Percentiles rank a stretch among this genome's conserved stretches.
phyloP scores from a whole-genome alignment of 1,140 invertebrate species.

The Maniola jurtina region DNA sequence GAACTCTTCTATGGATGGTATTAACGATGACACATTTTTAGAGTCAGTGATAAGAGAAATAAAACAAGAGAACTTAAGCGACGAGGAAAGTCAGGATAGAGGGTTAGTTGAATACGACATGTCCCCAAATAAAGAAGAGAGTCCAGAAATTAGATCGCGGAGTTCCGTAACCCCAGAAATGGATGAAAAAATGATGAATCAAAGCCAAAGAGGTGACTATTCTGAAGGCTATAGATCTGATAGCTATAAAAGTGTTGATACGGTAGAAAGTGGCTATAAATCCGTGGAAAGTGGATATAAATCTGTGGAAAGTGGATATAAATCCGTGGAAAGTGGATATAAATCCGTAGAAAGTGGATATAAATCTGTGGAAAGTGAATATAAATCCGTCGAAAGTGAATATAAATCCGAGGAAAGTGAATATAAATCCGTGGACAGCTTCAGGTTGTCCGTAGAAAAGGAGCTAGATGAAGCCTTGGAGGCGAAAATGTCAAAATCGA shows the following conservation, averaged over 20 bases:
- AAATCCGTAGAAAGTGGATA: too few relatives aligned
- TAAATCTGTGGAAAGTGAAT: too few relatives aligned
- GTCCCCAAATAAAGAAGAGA: conserved; percentile 57
- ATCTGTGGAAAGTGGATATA: conserved; percentile 49
- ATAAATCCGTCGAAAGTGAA: too few relatives aligned
- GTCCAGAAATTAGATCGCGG: conserved; percentile 21
- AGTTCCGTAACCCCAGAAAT: conserved; percentile 60
- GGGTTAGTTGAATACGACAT: conserved; percentile 66
- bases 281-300: conserved; percentile 48
- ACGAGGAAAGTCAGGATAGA: conserved; percentile 61
- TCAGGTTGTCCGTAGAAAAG: conserved; percentile 52
- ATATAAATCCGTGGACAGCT: conserved; percentile 28
- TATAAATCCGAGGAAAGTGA: too few relatives aligned
- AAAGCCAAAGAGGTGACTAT: conserved; percentile 47
- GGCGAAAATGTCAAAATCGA: conserved; percentile 48
- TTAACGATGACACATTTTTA: conserved; percentile 64
- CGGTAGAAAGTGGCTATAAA: conserved; percentile 47
- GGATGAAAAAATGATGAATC: conserved; percentile 43
- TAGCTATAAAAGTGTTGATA: conserved; percentile 52
- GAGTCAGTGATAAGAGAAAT: conserved; percentile 72
- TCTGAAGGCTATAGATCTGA: conserved; percentile 54
- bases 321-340: conserved; percentile 47
- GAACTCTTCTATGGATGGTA: conserved; percentile 47
- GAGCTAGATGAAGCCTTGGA: conserved; percentile 44
- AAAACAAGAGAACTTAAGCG: conserved; percentile 57